A percentile compares a stretch with the other conserved stretches of the same genome.
Evolutionary conservation across 2,113 vertebrate species (phyloP).

Genomic region (Carollia perspicillata): DNA sequence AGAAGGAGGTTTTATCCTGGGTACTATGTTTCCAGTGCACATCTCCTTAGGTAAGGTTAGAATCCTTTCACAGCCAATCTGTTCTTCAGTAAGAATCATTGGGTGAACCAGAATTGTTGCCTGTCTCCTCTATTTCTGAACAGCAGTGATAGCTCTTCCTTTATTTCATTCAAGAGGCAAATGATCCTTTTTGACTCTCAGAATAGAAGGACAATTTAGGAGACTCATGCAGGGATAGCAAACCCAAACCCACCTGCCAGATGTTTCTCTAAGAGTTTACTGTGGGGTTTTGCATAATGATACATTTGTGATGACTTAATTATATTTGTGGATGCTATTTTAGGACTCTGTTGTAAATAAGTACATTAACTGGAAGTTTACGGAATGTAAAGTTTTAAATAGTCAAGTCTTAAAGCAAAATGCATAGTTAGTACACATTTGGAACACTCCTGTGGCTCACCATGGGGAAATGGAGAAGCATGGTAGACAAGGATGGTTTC

Average conservation of each 20-base stretch:
- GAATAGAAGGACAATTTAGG: not conserved
- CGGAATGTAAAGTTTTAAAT: conserved; percentile 34
- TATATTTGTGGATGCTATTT: not conserved
- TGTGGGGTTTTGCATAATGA: conserved; percentile 34
- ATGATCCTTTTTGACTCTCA: not conserved
- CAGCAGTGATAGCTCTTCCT: not conserved
- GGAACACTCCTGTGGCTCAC: not conserved
- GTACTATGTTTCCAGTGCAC: conserved; percentile 43
- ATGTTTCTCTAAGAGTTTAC: not conserved
- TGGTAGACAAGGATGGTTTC: not conserved
- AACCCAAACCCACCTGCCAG: not conserved
- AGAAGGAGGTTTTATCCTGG: conserved; percentile 71
- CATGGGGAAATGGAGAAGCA: not conserved
- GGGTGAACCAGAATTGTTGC: not conserved
- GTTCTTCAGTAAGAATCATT: conserved; percentile 39
- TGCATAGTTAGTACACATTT: not conserved
- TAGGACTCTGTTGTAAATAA: not conserved
- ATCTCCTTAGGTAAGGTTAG: conserved; percentile 36
- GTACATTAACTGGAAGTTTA: not conserved
- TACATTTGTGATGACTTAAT: not conserved
- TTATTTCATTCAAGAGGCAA: not conserved
- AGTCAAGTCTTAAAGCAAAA: conserved; percentile 2
- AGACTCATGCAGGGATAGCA: not conserved
- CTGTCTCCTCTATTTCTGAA: not conserved
- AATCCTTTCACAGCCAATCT: conserved; percentile 45